These are phyloP conservation scores for Drosophila rufa DNA, from an alignment of 1,140 invertebrate species.

Conservation along the genomic window DNA sequence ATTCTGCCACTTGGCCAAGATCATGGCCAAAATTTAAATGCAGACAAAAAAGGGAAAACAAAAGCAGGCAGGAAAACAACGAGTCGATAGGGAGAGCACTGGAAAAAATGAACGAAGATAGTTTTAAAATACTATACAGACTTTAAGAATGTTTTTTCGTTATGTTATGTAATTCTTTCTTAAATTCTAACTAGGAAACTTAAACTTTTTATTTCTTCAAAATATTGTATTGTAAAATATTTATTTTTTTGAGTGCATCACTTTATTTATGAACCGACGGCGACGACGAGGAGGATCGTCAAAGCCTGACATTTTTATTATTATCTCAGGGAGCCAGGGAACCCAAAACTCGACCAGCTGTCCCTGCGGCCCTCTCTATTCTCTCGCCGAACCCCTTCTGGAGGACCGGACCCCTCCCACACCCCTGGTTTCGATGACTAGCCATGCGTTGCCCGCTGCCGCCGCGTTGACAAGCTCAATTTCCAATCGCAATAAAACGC, in stretches of 20 bases:
- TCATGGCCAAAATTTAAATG: constrained; percentile 77
- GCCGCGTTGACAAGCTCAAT: constrained; percentile 82
- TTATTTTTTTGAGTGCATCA: constrained; percentile 16
- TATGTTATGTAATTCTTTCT: background rate
- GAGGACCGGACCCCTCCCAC: constrained; percentile 14
- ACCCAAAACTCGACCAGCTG: constrained; percentile 73
- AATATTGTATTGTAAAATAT: background rate
- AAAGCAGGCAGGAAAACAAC: constrained; percentile 18
- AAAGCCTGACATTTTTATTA: constrained; percentile 80
- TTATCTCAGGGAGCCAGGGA: constrained; percentile 46
- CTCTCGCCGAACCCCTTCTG: background rate
- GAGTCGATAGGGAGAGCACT: constrained; percentile 7
- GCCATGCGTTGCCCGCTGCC: constrained; percentile 71
- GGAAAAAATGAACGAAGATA: background rate
- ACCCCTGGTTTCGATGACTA: constrained; percentile 50
- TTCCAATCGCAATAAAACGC: constrained; percentile 84
- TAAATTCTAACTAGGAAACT: background rate
- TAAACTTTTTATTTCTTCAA: background rate
- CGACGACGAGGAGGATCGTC: constrained; percentile 56
- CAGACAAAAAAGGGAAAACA: constrained; percentile 53
- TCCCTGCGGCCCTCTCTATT: constrained; percentile 15
- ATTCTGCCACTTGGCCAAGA: constrained; percentile 43
- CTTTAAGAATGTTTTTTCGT: background rate
- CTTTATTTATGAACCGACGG: constrained; percentile 76
- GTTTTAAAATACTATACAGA: background rate